A percentile compares a stretch with the other conserved stretches of the same genome.
Evolutionary conservation across 2,113 vertebrate genomes (phyloP).

Genomic region (Tapirus terrestris): DNA sequence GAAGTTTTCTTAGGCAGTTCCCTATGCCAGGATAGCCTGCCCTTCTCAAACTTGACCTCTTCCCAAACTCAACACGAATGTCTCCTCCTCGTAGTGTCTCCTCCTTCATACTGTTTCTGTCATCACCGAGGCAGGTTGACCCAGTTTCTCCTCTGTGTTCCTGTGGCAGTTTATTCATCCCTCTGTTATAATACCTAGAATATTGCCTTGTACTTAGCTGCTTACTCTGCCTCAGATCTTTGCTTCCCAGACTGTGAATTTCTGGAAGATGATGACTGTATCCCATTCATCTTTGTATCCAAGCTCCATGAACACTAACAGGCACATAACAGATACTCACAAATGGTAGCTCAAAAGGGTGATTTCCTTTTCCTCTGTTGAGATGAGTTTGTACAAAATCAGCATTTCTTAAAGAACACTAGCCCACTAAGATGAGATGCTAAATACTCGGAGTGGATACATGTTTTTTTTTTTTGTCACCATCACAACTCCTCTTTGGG

Average conservation of each 20-base stretch:
- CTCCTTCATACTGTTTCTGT: background rate
- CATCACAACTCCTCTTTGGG: background rate
- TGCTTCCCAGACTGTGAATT: background rate
- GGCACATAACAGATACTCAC: background rate
- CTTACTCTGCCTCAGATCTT: background rate
- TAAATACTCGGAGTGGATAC: background rate
- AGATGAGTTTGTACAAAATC: background rate
- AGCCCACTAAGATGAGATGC: background rate
- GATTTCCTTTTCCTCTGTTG: constrained; percentile 1
- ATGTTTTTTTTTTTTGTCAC: background rate
- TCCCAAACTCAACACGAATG: background rate
- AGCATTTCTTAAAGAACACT: background rate
- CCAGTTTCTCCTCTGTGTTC: background rate
- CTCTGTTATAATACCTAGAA: background rate
- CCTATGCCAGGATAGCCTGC: background rate
- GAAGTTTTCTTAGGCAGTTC: background rate
- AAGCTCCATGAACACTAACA: background rate
- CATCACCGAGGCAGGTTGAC: background rate
- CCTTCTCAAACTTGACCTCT: background rate
- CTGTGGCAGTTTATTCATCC: background rate
- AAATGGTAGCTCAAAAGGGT: background rate
- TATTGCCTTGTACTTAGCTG: background rate
- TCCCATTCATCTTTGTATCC: background rate
- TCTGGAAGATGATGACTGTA: background rate
- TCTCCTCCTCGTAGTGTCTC: background rate